A percentile compares a stretch with the other conserved stretches of the same genome.
phyloP scores from a whole-genome alignment of 2,797 vertebrate species.

The Telmatherina bonti region DNA sequence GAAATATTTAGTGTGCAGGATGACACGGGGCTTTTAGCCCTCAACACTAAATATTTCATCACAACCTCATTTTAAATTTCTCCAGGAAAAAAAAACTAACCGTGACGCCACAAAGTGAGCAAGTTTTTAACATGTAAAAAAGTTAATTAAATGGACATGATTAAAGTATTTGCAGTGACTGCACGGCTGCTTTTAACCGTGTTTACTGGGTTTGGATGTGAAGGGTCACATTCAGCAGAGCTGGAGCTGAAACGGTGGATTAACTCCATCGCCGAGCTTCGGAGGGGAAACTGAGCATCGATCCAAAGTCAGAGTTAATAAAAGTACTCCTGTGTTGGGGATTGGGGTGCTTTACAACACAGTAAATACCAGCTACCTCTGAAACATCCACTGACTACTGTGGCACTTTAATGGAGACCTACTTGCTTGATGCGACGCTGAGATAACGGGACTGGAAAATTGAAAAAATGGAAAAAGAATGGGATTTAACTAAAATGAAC shows the following conservation, averaged over 20 bases:
- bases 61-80: conserved; percentile 60
- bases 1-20: conserved; percentile 74
- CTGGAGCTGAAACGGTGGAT: conserved; percentile 19
- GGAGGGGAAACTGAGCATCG: conserved; percentile 1
- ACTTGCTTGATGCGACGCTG: no score
- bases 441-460: no score
- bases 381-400: not conserved
- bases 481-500: no score
- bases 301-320: conserved; percentile 3
- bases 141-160: conserved; percentile 2
- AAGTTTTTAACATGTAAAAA: conserved; percentile 1
- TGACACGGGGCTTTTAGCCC: conserved; percentile 64
- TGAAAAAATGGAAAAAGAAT: no score
- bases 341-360: no score
- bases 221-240: conserved; percentile 36
- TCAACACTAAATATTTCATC: conserved; percentile 74
- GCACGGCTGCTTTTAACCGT: conserved; percentile 33
- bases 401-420: no score
- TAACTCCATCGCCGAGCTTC: conserved; percentile 14
- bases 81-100: conserved; percentile 25
- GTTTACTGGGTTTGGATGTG: conserved; percentile 21
- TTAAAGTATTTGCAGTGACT: conserved; percentile 27
- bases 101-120: conserved; percentile 8
- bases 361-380: not conserved
- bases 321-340: not conserved